Evolutionary conservation across 2,797 vertebrate species (phyloP).

Genomic region (Chaetophractus vellerosus): DNA sequence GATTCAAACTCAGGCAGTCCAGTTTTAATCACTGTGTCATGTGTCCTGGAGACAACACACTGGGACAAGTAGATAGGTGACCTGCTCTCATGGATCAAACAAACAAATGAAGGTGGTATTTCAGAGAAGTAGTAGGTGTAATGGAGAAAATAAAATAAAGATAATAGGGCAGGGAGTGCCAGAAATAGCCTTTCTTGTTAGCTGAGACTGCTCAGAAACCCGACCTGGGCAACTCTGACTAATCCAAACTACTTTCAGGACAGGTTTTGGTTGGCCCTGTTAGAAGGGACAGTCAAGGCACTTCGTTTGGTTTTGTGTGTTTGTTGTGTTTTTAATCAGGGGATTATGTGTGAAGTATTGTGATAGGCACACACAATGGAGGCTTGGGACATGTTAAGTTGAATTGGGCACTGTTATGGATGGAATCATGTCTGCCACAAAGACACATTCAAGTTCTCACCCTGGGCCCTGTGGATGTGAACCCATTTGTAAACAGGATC

Average conservation of each 20-base stretch:
- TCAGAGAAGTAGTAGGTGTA: background rate
- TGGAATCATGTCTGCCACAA: no score
- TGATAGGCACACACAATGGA: background rate
- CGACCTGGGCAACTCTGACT: background rate
- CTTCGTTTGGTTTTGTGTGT: background rate
- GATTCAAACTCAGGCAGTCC: background rate
- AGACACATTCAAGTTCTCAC: no score
- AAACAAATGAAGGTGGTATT: background rate
- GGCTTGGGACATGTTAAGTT: background rate
- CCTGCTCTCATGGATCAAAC: background rate
- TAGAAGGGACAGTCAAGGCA: background rate
- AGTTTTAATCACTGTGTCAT: background rate
- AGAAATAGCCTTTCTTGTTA: background rate
- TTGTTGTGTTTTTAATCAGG: background rate
- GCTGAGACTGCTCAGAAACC: background rate
- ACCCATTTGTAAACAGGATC: no score
- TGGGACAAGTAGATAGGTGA: background rate
- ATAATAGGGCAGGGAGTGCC: background rate
- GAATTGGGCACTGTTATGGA: background rate
- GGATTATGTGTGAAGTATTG: background rate
- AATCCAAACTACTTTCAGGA: background rate
- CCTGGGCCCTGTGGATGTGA: no score
- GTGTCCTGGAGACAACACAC: background rate
- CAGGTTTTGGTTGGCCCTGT: background rate
- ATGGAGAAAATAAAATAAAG: background rate